Percentiles rank a stretch among this genome's conserved stretches.
phyloP scores from a whole-genome alignment of 2,113 vertebrate species.

The Cepphus grylle region DNA sequence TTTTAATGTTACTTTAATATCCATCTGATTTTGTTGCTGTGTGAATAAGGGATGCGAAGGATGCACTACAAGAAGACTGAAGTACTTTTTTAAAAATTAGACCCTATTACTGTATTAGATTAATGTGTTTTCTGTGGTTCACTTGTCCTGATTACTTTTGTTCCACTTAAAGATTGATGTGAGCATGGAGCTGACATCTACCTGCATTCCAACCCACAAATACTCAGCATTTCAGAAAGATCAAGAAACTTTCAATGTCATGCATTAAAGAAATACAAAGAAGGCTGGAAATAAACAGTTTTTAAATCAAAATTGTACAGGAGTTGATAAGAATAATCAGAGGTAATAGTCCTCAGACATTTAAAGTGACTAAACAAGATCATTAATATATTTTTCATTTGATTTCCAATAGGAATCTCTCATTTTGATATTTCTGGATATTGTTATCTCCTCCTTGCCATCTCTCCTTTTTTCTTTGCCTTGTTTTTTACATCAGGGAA shows the following conservation, averaged over 20 bases:
- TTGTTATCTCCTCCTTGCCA: not conserved
- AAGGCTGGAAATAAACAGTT: not conserved
- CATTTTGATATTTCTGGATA: not conserved
- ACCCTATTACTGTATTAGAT: not conserved
- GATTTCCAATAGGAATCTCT: not conserved
- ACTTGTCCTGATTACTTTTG: not conserved
- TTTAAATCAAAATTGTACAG: not conserved
- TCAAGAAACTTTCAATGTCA: not conserved
- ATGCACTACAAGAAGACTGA: not conserved
- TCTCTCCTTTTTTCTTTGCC: not conserved
- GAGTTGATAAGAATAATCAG: not conserved
- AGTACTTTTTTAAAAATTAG: not conserved
- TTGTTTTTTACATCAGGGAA: not conserved
- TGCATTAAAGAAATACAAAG: not conserved
- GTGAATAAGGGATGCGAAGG: not conserved
- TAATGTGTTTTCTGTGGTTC: not conserved
- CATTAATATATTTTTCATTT: not conserved
- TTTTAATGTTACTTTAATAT: not conserved
- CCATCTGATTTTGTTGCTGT: not conserved
- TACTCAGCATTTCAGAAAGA: not conserved
- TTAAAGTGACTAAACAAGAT: not conserved
- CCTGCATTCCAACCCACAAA: not conserved
- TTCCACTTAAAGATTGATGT: not conserved
- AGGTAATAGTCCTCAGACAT: not conserved
- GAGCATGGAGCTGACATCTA: not conserved